Base-by-base conservation (phyloP, 2,113 vertebrate genomes). In the Saimiri boliviensis region DNA sequence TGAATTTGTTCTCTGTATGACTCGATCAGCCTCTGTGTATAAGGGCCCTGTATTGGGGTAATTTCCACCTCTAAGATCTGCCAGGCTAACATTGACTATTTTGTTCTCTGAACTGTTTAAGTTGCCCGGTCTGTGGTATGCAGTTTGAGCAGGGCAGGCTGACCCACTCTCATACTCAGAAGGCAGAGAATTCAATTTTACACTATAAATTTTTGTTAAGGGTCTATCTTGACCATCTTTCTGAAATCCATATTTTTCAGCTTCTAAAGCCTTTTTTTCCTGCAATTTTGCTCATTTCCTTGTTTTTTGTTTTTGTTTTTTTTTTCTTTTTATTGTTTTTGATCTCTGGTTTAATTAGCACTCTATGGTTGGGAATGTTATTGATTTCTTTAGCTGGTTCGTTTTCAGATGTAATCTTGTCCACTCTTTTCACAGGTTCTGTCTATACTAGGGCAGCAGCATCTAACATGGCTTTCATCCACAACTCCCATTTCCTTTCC, bases 381-480 rank as follows among this genome's bases (percentile, higher is more conserved):
- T 99, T 99, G 93, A 98, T 98, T 90, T 99, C 99, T 97, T 99
- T 99, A 47, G 99, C 94, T 98, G 99, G 70, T 98, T 98, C 89
- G 94, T 98, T 98, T 98, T 99, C 99, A 98, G 97, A 84, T 83
- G 99, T 97, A 77, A 98, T 97, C 94, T 98, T 98, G 89, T 99
- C 98, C 95, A 92, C 94, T 97, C 99, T 99, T 98, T 99, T 99
- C 97, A 99, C 98, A 16, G 99, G 99, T 91, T 99, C 99, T 54
- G 99, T 99, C 95, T 99, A 99, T 70, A 99, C 99, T 60, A 99
- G 99, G 4, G 99, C 99, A 70, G 99, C 99, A 70, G 99, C 99
- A 73, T 99, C 99, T 73, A 99, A 99, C 99, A 99, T 99, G 92
- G 99, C 99, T 98, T 99, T 99, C 99, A 99, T 99, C 99, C 99